Base-by-base conservation (phyloP, 2,113 vertebrate genomes). In the Antigone vipio region DNA sequence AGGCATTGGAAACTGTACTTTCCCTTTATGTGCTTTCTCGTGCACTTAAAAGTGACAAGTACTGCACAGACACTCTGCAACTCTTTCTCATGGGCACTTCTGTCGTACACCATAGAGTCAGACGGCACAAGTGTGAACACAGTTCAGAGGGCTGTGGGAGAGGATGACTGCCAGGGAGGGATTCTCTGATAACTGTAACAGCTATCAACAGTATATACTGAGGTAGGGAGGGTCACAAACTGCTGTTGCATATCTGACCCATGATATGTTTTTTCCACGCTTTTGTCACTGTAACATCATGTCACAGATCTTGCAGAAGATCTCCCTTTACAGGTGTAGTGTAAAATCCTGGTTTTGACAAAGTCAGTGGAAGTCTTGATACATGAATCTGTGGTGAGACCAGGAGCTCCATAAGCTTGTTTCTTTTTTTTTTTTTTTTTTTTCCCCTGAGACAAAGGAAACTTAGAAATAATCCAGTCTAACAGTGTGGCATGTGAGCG, bases 261-360 rank as follows among this genome's bases (percentile, higher is more conserved):
- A 0, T 52, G 16, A 29, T 3, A 2, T 4, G 2, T 23, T 67
- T 66, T 27, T 52, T 11, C 71, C 26, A 4, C 11, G 3, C 6
- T 76, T 55, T 49, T 56, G 11, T 34, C 49, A 38, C 22, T 45
- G 29, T 62, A 85, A 22, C 19, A 24, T 42, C 32, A 10, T 6
- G 38, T 30, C 19, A 71, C 15, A 18, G 24, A 20, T 82, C 44
- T 45, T 88, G 22, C 30, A n/a, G 58, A 85, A 23, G 26, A n/a
- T 34, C 3, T 59, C 17, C 7, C 4, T 64, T 73, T 79, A 47
- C 19, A n/a, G 1, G 1, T 20, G 15, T 12, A 50, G 16, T 22
- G 14, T 45, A 62, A 85, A 89, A 40, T 58, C 17, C 7, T 71
- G 32, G 18, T 29, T 55, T 59, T 59, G 18, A 4, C 1, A 0